Evolutionary conservation across 2,113 vertebrate genomes (phyloP).

Genomic region (Engraulis encrasicolus): DNA sequence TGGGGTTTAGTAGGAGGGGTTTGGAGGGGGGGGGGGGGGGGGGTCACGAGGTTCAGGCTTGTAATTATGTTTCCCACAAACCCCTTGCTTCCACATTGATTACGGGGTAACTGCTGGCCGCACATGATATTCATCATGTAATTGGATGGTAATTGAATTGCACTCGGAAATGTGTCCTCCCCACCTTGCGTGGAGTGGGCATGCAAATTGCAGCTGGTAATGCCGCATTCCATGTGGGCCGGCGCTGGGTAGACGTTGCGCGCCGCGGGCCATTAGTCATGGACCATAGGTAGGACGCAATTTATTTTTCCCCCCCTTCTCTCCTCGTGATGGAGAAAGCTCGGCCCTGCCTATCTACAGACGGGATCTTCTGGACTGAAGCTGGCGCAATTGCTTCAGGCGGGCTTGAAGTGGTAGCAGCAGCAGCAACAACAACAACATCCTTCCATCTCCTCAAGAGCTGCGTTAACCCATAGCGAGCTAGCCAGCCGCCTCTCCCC

Average conservation of each 20-base stretch:
- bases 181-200: constrained; percentile 57
- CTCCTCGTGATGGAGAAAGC: not conserved
- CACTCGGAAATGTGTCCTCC: constrained; percentile 54
- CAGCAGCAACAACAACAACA: constrained; percentile 17
- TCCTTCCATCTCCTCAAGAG: not conserved
- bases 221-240: constrained; percentile 51
- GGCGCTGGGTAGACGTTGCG: constrained; percentile 47
- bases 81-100: constrained; percentile 72
- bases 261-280: constrained; percentile 61
- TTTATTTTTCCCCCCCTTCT: constrained; percentile 51
- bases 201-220: constrained; percentile 52
- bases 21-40: constrained; percentile 58
- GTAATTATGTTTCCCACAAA: constrained; percentile 74
- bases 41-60: constrained; percentile 68
- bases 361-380: not conserved
- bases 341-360: not conserved
- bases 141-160: constrained; percentile 74
- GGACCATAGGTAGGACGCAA: constrained; percentile 69
- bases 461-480: not conserved
- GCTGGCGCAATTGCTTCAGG: not conserved
- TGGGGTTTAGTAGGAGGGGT: too few relatives aligned
- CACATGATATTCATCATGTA: constrained; percentile 72
- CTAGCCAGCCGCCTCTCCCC: not conserved
- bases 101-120: constrained; percentile 61
- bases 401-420: not conserved